Conservation (phyloP, 2,888 invertebrate genomes). For the Rhagophthalmus giganteus region DNA sequence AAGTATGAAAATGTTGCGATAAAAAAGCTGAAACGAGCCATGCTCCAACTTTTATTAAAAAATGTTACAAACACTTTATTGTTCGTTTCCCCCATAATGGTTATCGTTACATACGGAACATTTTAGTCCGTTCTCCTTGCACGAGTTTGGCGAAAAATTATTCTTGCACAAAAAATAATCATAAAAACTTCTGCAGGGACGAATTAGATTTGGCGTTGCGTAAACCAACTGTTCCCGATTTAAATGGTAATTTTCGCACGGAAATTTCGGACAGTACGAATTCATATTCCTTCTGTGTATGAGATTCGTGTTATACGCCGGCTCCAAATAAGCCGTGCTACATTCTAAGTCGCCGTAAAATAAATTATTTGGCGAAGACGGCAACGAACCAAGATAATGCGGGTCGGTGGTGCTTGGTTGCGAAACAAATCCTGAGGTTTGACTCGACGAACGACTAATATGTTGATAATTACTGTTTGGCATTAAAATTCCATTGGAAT, state of each 20-base stretch:
- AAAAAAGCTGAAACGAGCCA: no score
- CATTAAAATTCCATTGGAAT: background rate
- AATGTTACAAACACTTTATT: no score
- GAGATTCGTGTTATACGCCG: background rate
- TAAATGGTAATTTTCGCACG: background rate
- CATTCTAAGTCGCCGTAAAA: background rate
- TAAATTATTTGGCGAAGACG: background rate
- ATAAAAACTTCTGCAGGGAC: no score
- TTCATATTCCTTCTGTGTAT: background rate
- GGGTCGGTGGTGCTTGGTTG: background rate
- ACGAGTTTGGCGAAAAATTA: no score
- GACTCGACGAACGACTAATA: background rate
- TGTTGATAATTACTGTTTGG: background rate
- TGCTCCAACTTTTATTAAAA: no score
- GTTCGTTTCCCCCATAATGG: no score
- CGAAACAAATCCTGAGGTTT: background rate
- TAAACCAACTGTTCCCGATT: background rate
- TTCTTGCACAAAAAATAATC: no score
- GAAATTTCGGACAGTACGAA: background rate
- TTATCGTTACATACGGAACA: no score
- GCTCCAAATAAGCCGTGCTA: background rate
- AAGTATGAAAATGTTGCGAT: no score
- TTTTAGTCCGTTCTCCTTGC: no score
- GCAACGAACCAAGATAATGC: background rate
- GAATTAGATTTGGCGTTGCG: background rate